A percentile compares a stretch with the other conserved stretches of the same genome.
Conservation (phyloP, 2,888 invertebrate species). For the Dysmachus trigonus region DNA sequence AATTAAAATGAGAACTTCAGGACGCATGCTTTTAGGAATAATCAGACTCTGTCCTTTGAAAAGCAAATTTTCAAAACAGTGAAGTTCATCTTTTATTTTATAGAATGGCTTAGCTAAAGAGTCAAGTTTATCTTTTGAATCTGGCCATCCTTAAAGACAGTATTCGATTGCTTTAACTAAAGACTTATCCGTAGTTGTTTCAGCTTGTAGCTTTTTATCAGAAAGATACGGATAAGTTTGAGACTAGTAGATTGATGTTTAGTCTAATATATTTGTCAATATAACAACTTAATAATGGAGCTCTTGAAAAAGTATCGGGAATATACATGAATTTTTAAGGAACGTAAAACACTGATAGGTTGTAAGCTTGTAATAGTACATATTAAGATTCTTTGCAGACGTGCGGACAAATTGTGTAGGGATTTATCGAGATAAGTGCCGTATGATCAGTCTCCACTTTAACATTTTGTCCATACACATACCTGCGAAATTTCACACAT, state of each 20-base stretch:
- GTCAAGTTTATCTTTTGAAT: too few relatives aligned
- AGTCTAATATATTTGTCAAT: neutral
- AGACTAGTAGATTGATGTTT: neutral
- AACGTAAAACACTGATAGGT: constrained; percentile 10
- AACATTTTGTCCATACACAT: too few relatives aligned
- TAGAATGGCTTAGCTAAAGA: too few relatives aligned
- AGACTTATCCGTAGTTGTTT: neutral
- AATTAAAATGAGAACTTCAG: too few relatives aligned
- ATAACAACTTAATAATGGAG: neutral
- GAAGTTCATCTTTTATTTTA: too few relatives aligned
- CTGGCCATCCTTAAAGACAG: too few relatives aligned
- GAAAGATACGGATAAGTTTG: neutral
- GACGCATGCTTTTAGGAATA: too few relatives aligned
- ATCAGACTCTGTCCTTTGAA: too few relatives aligned
- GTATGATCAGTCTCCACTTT: too few relatives aligned
- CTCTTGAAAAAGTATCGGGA: constrained; percentile 38
- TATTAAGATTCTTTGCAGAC: constrained; percentile 37
- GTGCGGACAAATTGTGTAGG: neutral
- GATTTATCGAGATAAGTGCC: too few relatives aligned
- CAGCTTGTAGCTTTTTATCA: neutral
- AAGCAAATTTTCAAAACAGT: neutral
- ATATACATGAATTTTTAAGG: constrained; percentile 36
- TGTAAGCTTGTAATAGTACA: constrained; percentile 30
- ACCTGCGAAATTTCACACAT: too few relatives aligned
- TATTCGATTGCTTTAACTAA: too few relatives aligned